Evolutionary conservation across 2,797 vertebrate species (phyloP), one percentile per base, ranked within the genome.

Genomic region (Dendrocincla tyrannina): DNA sequence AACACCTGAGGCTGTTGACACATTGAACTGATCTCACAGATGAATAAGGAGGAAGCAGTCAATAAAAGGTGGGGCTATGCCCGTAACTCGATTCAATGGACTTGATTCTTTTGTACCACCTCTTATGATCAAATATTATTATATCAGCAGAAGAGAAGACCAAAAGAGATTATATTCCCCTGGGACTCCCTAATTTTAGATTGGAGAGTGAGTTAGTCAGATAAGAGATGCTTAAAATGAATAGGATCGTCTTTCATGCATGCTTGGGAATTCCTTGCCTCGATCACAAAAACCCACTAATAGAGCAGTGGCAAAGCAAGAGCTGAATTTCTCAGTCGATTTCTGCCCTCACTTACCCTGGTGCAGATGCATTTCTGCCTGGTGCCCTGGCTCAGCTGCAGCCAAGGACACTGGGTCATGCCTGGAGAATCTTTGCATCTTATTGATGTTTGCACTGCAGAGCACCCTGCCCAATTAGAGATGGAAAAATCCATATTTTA

Each of bases 171-270:
- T 73, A 9, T 53, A n/a, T 59, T 84, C 73, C 59, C 27, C 42
- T 35, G 50, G 32, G 73, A 67, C 35, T 78, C 32, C 24, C 79
- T 92, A 78, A 93, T 92, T 96, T 91, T 95, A 94, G 79, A 79
- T 63, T 91, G 83, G 15, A 13, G 56, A 79, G 25, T 69, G 85
- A 92, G 50, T 76, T 91, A 91, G 62, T 85, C 78, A 66, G 50
- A 92, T 68, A 70, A 84, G 55, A 83, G 55, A 82, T 2, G 7
- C 11, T 81, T 68, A 78, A 79, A 94, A 92, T 46, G 50, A 90
- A 84, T 69, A 79, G 27, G 37, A 91, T 78, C 33, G 2, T 83
- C 39, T 90, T 81, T 78, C 70, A 6, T 46, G 28, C 3, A 1
- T 11, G 0, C 59, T 92, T 17, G 52, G 91, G 73, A 86, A 88